These are phyloP conservation scores for Catagonus wagneri DNA, from an alignment of 2,113 vertebrate species.

Conservation along the genomic window DNA sequence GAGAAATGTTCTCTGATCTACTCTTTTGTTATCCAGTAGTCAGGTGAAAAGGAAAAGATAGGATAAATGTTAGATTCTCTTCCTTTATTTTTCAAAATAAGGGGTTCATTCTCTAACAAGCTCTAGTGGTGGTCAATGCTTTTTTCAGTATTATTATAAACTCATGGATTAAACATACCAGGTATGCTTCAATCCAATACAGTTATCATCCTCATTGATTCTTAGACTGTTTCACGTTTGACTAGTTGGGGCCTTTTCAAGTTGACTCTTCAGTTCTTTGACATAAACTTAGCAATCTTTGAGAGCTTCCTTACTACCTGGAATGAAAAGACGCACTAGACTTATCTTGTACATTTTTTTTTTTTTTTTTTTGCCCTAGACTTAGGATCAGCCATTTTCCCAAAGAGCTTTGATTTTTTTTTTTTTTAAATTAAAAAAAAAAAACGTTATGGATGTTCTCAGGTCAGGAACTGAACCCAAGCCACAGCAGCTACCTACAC, in stretches of 20 bases:
- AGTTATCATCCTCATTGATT: background rate
- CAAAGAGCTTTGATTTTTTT: background rate
- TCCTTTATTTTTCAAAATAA: conserved; percentile 10
- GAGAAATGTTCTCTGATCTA: background rate
- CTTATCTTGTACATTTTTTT: background rate
- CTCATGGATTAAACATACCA: conserved; percentile 1
- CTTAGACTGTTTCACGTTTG: background rate
- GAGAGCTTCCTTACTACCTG: background rate
- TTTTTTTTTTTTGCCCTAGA: too few relatives aligned
- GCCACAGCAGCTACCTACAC: too few relatives aligned
- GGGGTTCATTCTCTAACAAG: background rate
- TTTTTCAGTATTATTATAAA: background rate
- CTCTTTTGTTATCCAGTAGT: background rate
- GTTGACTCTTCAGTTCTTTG: background rate
- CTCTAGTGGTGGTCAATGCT: background rate
- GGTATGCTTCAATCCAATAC: background rate
- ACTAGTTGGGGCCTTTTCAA: background rate
- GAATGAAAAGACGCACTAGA: background rate
- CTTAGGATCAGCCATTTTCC: background rate
- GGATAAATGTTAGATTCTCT: background rate
- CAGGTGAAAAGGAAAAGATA: background rate
- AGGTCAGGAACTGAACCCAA: too few relatives aligned
- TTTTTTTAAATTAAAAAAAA: too few relatives aligned
- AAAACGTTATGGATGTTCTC: too few relatives aligned
- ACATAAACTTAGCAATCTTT: background rate